phyloP scores from a whole-genome alignment of 1,140 invertebrate genomes.

The Bombus cullumanus region DNA sequence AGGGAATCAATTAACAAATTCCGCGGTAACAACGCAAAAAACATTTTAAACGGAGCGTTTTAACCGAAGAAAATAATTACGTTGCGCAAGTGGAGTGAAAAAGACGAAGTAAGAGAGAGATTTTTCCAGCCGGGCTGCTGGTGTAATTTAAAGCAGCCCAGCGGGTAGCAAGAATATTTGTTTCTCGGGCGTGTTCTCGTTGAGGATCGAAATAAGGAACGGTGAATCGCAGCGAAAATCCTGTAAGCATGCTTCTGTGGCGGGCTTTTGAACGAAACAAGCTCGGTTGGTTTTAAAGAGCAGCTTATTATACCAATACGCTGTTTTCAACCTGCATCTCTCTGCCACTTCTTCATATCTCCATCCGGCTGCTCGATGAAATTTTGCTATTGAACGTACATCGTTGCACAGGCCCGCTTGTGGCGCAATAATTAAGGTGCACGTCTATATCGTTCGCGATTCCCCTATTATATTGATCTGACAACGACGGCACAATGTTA shows the following conservation, averaged over 20 bases:
- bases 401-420: neutral
- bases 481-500: neutral
- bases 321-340: neutral
- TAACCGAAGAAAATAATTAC: constrained; percentile 1
- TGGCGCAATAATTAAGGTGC: constrained; percentile 25
- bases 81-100: neutral
- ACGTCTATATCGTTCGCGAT: constrained; percentile 1
- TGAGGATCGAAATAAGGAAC: constrained; percentile 18
- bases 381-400: constrained; percentile 36
- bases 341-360: neutral
- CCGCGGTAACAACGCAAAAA: neutral
- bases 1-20: neutral
- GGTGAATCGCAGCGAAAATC: constrained; percentile 20
- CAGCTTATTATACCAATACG: constrained; percentile 34
- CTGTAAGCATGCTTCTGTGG: constrained; percentile 20
- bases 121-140: neutral
- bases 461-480: constrained; percentile 22
- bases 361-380: neutral
- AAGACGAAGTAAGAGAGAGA: neutral
- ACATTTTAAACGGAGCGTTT: neutral
- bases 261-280: constrained; percentile 30
- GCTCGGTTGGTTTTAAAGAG: constrained; percentile 31
- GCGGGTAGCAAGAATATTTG: constrained; percentile 20
- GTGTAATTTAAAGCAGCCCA: constrained; percentile 19
- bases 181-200: constrained; percentile 2